These are phyloP conservation scores for Campoplex capitator DNA, from an alignment of 2,888 invertebrate species.

Conservation along the genomic window DNA sequence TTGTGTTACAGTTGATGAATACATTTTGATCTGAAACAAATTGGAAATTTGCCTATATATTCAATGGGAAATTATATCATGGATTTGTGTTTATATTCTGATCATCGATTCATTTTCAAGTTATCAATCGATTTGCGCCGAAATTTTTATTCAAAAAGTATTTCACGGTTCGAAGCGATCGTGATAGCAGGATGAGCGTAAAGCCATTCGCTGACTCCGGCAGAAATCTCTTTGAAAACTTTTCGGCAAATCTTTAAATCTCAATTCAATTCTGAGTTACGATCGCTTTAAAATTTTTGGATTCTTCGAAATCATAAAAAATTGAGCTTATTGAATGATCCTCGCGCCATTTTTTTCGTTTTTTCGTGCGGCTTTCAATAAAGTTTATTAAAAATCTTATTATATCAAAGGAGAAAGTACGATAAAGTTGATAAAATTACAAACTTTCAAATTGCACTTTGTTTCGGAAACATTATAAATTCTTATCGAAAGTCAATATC, in stretches of 20 bases:
- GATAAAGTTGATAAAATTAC: neutral
- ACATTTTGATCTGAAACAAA: conserved; percentile 65
- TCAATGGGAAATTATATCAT: neutral
- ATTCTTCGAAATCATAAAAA: too few relatives aligned
- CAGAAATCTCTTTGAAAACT: too few relatives aligned
- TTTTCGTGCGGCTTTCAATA: neutral
- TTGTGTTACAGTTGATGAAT: conserved; percentile 75
- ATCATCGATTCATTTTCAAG: neutral
- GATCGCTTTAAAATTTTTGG: too few relatives aligned
- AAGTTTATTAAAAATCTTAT: neutral
- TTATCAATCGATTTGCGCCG: neutral
- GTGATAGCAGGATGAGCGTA: too few relatives aligned
- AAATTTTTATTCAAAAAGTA: too few relatives aligned
- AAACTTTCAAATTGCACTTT: neutral
- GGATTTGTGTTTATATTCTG: neutral
- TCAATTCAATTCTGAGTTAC: too few relatives aligned
- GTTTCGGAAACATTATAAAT: neutral
- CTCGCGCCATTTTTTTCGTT: neutral
- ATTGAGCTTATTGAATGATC: too few relatives aligned
- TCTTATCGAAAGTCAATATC: neutral
- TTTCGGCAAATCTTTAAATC: too few relatives aligned
- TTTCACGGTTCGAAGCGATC: too few relatives aligned
- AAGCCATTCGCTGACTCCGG: too few relatives aligned
- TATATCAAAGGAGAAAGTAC: neutral
- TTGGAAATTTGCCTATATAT: neutral